Base-by-base conservation (phyloP, 1,140 invertebrate genomes). In the Neodiprion fabricii region DNA sequence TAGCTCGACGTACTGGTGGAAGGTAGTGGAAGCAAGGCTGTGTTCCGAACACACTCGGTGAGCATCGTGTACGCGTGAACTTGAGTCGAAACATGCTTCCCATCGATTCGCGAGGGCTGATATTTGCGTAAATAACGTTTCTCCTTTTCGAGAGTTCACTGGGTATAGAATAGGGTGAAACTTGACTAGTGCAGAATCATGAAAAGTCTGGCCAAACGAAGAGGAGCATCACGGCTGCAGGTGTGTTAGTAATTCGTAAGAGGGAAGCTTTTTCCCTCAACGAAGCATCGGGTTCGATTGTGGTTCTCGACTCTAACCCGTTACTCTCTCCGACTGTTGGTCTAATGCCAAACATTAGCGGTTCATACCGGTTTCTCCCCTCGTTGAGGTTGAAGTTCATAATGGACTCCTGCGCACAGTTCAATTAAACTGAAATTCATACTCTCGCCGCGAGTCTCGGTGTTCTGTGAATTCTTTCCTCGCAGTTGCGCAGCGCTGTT, bases 1-100 rank as follows among this genome's bases (percentile, higher is more conserved):
- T 79, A 61, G 74, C 69, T 2, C 21, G 67, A 72, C 75, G 70
- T 53, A 47, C 40, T 70, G 23, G 69, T 12, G 53, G 28, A 40
- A 40, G 28, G 28, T 40, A 2, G 53, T 61, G 53, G 53, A 61
- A 17, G 53, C 53, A 17, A 17, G 28, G 5, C 2, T 61, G 53
- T 9, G 53, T 9, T 9, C n/a, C n/a, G 53, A 61, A 61, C n/a
- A 61, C 53, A 17, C 28, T 40, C 11, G 53, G 53, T 8, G n/a
- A 9, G 53, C 53, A 61, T 61, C n/a, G 4, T 4, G 11, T 61
- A 40, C 5, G 28, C 11, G 53, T 17, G 53, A 61, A 61, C 3
- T 61, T 8, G n/a, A 61, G 9, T 61, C n/a, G 53, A 61, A 61
- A 61, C 53, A 61, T 5, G 8, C 11, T 9, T 53, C 53, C 53